phyloP scores from a whole-genome alignment of 2,797 vertebrate species.

The Echiichthys vipera region DNA sequence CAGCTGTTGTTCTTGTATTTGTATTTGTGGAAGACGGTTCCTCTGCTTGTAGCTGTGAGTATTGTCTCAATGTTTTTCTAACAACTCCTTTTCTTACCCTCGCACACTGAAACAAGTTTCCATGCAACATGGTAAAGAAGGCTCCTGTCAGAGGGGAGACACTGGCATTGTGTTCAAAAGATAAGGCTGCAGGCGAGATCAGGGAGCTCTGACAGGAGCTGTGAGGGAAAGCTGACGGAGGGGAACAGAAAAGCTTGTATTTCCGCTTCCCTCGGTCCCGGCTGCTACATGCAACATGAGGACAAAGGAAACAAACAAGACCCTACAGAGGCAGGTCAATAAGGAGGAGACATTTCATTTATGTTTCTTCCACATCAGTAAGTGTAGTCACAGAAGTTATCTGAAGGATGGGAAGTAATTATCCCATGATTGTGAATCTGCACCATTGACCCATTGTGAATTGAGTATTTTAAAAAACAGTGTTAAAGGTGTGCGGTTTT shows the following conservation, averaged over 20 bases:
- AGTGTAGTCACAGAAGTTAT: conserved; percentile 16
- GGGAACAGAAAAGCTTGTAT: conserved; percentile 26
- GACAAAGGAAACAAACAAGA: conserved; percentile 46
- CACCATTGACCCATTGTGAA: background rate
- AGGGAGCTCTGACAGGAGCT: conserved; percentile 38
- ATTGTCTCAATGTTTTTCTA: conserved; percentile 13
- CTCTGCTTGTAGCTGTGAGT: conserved; percentile 2
- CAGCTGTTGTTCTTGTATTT: background rate
- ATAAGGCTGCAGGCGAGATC: conserved; percentile 43
- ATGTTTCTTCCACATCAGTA: conserved; percentile 1
- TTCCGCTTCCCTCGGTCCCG: conserved; percentile 1
- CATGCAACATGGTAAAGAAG: conserved; percentile 24
- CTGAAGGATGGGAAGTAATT: conserved; percentile 19
- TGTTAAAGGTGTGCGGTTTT: background rate
- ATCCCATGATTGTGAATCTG: conserved; percentile 5
- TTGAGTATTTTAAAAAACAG: background rate
- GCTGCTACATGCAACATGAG: background rate
- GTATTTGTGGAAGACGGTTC: background rate
- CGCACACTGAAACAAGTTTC: conserved; percentile 9
- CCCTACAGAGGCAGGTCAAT: conserved; percentile 10
- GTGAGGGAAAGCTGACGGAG: conserved; percentile 32
- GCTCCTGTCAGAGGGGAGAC: conserved; percentile 34
- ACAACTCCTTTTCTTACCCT: conserved; percentile 40
- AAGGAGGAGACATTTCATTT: conserved; percentile 32
- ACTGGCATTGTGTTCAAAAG: conserved; percentile 41